Evolutionary conservation across 2,113 vertebrate species (phyloP).

Genomic region (Fregata magnificens): DNA sequence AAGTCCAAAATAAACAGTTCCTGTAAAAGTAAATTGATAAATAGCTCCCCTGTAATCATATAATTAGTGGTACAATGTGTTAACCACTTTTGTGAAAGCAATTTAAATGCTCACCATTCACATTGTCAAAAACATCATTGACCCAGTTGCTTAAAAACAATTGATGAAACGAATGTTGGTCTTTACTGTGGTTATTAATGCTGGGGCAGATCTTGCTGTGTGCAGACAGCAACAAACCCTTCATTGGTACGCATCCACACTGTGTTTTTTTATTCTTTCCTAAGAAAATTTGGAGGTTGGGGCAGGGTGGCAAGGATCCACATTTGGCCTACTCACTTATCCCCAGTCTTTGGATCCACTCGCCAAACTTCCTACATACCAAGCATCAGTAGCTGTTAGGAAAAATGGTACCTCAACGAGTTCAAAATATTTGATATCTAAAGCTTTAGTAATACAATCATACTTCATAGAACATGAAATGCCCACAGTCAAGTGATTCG

Average conservation of each 20-base stretch:
- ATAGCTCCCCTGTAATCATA: slow-evolving; percentile 42
- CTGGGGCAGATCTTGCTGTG: background rate
- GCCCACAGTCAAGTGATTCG: background rate
- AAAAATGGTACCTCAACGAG: background rate
- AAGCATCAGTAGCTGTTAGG: background rate
- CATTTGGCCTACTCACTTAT: background rate
- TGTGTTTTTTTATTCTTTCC: background rate
- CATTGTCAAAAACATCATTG: slow-evolving; percentile 40
- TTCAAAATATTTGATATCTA: background rate
- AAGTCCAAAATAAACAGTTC: slow-evolving; percentile 64
- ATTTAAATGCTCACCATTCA: slow-evolving; percentile 37
- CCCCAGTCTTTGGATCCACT: background rate
- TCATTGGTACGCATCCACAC: background rate
- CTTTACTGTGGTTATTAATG: background rate
- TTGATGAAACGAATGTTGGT: background rate
- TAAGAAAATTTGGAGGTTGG: background rate
- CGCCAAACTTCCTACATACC: background rate
- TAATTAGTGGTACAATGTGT: slow-evolving; percentile 57
- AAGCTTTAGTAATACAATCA: background rate
- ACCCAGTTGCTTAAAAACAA: slow-evolving; percentile 39
- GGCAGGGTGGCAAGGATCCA: background rate
- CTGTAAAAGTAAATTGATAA: slow-evolving; percentile 60
- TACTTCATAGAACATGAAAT: background rate
- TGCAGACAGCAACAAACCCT: background rate
- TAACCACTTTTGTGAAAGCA: slow-evolving; percentile 54